A percentile compares a stretch with the other conserved stretches of the same genome.
Evolutionary conservation across 2,888 invertebrate species (phyloP).

Genomic region (Agrochola lychnidis): DNA sequence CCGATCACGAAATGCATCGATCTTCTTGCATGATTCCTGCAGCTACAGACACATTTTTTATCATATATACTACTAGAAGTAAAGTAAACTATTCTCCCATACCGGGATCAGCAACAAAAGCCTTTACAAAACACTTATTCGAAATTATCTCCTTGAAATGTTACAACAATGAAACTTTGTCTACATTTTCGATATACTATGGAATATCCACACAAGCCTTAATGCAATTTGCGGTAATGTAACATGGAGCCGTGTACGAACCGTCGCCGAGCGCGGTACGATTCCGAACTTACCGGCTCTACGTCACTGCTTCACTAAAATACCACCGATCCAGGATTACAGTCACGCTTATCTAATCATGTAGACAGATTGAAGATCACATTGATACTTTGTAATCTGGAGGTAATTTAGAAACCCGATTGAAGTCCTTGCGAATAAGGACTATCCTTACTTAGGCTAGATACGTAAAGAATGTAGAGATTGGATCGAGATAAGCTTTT

Average conservation of each 20-base stretch:
- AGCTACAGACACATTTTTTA: not conserved
- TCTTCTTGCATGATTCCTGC: not conserved
- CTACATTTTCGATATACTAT: constrained; percentile 73
- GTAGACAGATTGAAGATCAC: constrained; percentile 61
- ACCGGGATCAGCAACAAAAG: constrained; percentile 22
- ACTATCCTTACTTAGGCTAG: constrained; percentile 41
- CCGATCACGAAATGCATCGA: not conserved
- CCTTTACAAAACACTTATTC: constrained; percentile 12
- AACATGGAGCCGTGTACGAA: constrained; percentile 67
- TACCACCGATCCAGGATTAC: constrained; percentile 63
- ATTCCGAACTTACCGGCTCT: constrained; percentile 52
- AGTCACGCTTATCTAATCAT: constrained; percentile 70
- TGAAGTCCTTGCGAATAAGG: constrained; percentile 48
- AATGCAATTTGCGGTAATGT: constrained; percentile 89
- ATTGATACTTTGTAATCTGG: constrained; percentile 59
- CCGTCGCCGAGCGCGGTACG: constrained; percentile 67
- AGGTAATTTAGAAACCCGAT: constrained; percentile 52
- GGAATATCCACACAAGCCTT: constrained; percentile 79
- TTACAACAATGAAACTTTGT: constrained; percentile 51
- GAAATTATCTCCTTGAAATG: constrained; percentile 39
- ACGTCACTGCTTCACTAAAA: constrained; percentile 63
- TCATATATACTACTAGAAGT: not conserved
- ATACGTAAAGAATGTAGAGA: constrained; percentile 59
- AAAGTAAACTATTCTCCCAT: not conserved
- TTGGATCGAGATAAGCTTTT: constrained; percentile 61